Percentiles rank a stretch among this genome's conserved stretches.
phyloP scores from a whole-genome alignment of 2,113 vertebrate species.

The Oreocharis arfaki region DNA sequence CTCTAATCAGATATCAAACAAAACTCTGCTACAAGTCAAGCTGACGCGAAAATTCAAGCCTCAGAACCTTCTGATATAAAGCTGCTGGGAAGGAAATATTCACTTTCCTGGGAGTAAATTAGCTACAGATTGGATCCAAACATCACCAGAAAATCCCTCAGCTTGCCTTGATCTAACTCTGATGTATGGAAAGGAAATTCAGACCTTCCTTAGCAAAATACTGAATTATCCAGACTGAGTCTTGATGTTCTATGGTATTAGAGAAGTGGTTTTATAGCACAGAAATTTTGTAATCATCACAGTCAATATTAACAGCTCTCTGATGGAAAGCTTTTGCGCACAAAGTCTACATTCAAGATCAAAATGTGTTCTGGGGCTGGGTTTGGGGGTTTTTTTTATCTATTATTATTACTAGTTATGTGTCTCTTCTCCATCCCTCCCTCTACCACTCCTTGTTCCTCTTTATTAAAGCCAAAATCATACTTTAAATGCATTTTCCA shows the following conservation, averaged over 20 bases:
- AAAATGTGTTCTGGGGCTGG: not conserved
- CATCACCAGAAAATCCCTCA: not conserved
- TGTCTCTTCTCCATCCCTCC: not conserved
- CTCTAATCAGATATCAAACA: not conserved
- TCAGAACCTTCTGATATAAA: not conserved
- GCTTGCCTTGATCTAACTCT: not conserved
- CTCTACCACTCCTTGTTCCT: not conserved
- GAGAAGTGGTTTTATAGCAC: not conserved
- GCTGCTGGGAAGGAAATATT: not conserved
- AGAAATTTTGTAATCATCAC: not conserved
- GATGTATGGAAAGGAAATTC: not conserved
- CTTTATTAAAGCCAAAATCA: not conserved
- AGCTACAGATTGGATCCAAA: not conserved
- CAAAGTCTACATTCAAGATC: not conserved
- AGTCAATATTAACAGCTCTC: not conserved
- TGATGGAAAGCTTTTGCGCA: not conserved
- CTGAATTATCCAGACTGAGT: not conserved
- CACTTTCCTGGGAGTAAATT: not conserved
- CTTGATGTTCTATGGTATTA: not conserved
- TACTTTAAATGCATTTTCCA: not conserved
- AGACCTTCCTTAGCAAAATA: not conserved
- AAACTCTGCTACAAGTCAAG: not conserved
- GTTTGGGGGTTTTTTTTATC: accelerated
- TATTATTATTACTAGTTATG: not conserved
- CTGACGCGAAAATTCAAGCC: not conserved